Conservation (phyloP, 2,888 invertebrate genomes). For the Pyrochroa serraticornis region DNA sequence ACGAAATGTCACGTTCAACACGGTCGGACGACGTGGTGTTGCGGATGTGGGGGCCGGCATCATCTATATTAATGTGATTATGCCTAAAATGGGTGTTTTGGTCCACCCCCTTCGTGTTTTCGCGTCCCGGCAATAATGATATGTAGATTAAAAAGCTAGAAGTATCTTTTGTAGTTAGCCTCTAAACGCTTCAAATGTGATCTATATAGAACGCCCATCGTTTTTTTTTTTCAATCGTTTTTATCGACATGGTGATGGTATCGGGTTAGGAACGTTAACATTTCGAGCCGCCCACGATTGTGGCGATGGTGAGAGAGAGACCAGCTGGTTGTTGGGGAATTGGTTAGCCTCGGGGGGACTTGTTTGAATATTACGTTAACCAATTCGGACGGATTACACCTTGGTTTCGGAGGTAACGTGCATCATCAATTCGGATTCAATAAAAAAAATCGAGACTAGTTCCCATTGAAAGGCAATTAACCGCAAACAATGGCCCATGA, state of each 20-base stretch:
- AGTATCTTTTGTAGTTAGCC: constrained; percentile 16
- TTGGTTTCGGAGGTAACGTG: neutral
- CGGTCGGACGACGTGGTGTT: neutral
- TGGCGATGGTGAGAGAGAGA: constrained; percentile 10
- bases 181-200: constrained; percentile 30
- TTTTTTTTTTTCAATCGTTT: constrained; percentile 23
- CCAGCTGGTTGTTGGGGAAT: constrained; percentile 43
- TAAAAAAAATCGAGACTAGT: neutral
- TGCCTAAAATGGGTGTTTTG: constrained; percentile 7
- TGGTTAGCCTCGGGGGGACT: constrained; percentile 42
- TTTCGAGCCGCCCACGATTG: constrained; percentile 23
- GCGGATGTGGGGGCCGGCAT: neutral
- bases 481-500: neutral
- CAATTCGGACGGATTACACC: constrained; percentile 8
- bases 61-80: constrained; percentile 5
- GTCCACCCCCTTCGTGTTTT: constrained; percentile 20
- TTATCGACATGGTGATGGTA: constrained; percentile 25
- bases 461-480: neutral
- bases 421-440: neutral
- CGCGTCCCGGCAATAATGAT: constrained; percentile 18
- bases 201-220: constrained; percentile 32
- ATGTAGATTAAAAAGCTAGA: constrained; percentile 22
- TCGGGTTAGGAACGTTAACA: constrained; percentile 6
- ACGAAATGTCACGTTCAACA: neutral
- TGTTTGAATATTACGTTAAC: constrained; percentile 54